A percentile compares a stretch with the other conserved stretches of the same genome.
phyloP scores from a whole-genome alignment of 2,888 invertebrate genomes.

The Bhutanitis thaidina region DNA sequence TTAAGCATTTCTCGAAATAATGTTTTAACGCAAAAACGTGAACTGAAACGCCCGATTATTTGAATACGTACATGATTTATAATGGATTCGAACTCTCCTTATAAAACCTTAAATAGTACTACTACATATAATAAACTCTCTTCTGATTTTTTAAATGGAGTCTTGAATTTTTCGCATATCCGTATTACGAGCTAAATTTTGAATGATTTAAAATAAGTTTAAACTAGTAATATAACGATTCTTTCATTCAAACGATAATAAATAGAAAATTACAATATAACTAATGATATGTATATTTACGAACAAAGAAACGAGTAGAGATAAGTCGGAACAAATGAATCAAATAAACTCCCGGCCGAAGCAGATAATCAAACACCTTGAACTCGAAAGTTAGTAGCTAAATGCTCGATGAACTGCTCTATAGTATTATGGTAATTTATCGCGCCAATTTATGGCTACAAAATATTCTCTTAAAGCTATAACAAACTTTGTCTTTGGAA shows the following conservation, averaged over 20 bases:
- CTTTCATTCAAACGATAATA: too few species aligned
- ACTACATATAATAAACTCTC: too few species aligned
- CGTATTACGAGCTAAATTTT: too few species aligned
- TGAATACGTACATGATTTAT: too few species aligned
- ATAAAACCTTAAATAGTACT: too few species aligned
- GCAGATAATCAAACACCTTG: constrained; percentile 70
- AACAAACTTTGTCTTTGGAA: constrained; percentile 50
- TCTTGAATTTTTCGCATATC: too few species aligned
- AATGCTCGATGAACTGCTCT: constrained; percentile 71
- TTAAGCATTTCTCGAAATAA: constrained; percentile 46
- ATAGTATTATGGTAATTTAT: constrained; percentile 77
- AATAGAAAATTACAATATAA: too few species aligned
- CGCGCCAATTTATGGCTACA: constrained; percentile 58
- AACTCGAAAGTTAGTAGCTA: constrained; percentile 64
- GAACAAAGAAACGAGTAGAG: background rate
- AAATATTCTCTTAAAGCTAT: constrained; percentile 56
- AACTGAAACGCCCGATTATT: background rate
- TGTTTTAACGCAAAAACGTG: background rate
- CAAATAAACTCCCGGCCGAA: constrained; percentile 56
- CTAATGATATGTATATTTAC: too few species aligned
- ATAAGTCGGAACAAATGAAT: constrained; percentile 60
- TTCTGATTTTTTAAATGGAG: too few species aligned
- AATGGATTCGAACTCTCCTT: too few species aligned
- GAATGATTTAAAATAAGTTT: too few species aligned
- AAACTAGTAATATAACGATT: too few species aligned